Base-by-base conservation (phyloP, 1,140 invertebrate genomes). In the Drosophila leontia region DNA sequence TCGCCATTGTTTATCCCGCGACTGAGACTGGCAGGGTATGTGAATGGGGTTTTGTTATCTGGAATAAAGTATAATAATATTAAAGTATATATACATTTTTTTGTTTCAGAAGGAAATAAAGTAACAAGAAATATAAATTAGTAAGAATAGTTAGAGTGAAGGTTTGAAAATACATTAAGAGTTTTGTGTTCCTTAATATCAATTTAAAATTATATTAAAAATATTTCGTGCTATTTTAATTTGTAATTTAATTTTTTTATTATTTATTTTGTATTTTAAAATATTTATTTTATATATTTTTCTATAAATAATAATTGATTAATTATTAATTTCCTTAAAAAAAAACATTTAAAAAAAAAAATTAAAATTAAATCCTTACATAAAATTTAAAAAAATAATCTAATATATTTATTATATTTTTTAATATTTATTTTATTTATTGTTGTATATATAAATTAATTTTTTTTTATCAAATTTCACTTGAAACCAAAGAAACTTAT, bases 1-100 rank as follows among this genome's bases (percentile, higher is more conserved):
- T 63, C 59, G 15, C 68, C 62, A 47, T 57, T 60, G 53, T 59
- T 74, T 60, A 56, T 57, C 34, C 45, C 48, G 8, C 13, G 7
- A 51, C 47, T 7, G 19, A 51, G 7, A 35, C 13, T 41, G 4
- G 7, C 29, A 59, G 67, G 67, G 23, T 42, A 23, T 35, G 26
- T 7, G 12, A 17, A 44, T 15, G 23, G 58, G 37, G 17, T 15
- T 60, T 42, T 17, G 29, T 41, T 41, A 34, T 47, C 2, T 26
- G 12, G 3, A 23, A 19, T 39, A 35, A 1, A 11, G 7, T 39
- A n/a, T 12, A n/a, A n/a, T 5, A 39, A 26, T 15, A 15, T 37
- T 56, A 56, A n/a, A 19, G n/a, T 13, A 19, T 11, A 34, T 12
- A 17, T n/a, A 12, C 6, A 29, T 48, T 4, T 2, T 2, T 0